Evolutionary conservation across 2,888 invertebrate genomes (phyloP), one percentile per base, ranked within the genome.

Genomic region (Sarcophaga caerulescens): DNA sequence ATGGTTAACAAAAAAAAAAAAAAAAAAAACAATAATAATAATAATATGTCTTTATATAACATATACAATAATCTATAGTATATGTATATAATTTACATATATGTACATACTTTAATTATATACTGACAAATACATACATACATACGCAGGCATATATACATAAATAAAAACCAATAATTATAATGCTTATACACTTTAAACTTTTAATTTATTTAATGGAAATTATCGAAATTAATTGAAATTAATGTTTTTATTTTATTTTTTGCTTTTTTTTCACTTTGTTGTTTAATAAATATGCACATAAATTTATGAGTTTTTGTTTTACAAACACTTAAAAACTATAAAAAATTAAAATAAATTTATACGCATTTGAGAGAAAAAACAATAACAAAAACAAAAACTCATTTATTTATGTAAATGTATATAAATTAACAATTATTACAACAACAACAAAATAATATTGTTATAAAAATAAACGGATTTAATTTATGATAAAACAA

Each of bases 201-300:
- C 86, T 86, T 86, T 86, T 86, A 84, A 81, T 84, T 86, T 78
- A 86, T 85, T 85, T 85, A 82, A 81, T 83, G 82, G 82, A 81
- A 83, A 88, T 88, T 84, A 86, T 88, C 86, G 80, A 86, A 88
- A 86, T 87, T 88, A 88, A 86, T 88, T 88, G 85, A 86, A 86
- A 88, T 88, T 85, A 86, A 85, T 84, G 84, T 84, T 79, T 74
- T 45, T 85, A 77, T 79, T 78, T 70, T 62, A 1, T 1, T 35
- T 35, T 35, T 35, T 35, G 6, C 1, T 21, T 52, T 74, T 35
- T 35, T 6, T 35, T 35, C 35, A 35, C 35, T 35, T 35, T 35
- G 35, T 25, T 78, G 65, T 79, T 70, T 35, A 65, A 70, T 80
- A 84, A 75, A 79, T 35, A 35, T 84, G 79, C 84, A 70, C 70